Evolutionary conservation across 2,888 invertebrate genomes (phyloP), one percentile per base, ranked within the genome.

Genomic region (Notodonta dromedarius): DNA sequence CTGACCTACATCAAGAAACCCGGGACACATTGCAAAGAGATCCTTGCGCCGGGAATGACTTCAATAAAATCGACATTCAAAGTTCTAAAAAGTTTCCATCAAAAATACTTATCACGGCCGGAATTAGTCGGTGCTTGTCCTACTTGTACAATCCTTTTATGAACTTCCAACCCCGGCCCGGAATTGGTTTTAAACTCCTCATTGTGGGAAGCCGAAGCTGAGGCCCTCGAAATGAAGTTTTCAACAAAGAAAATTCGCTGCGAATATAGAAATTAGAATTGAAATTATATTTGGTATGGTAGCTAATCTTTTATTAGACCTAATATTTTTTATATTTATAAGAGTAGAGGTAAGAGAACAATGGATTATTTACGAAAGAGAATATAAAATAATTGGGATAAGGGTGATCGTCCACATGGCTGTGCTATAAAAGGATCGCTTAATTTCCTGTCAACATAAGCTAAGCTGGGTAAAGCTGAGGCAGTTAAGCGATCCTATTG

Each of bases 111-210:
- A 46, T n/a, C 11, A n/a, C 46, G 46, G 46, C 46, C 46, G 46
- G 46, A 46, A 46, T 46, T 46, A 46, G 13, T n/a, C 46, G 46
- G 46, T 46, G 13, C 46, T n/a, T 46, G 46, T 46, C 46, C 46
- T n/a, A 46, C 46, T 46, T 46, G 24, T 24, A 46, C 46, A 46
- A 46, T 46, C 46, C 46, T 46, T 46, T 46, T 46, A n/a, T 46
- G 4, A 46, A 46, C 11, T 46, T n/a, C 46, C 46, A n/a, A 46
- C 46, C 46, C 1, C 46, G 11, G 46, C n/a, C 46, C 13, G 46
- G 12, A 46, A 46, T 46, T 46, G 46, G 46, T 46, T 46, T 46
- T 46, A 46, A 46, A 46, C 46, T 46, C 46, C n/a, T 13, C 46
- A 46, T 46, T 46, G 46, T 46, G 46, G n/a, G n/a, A 35, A 46